These are phyloP conservation scores for Lepilemur septentrionalis DNA, from an alignment of 2,797 vertebrate species.

Conservation along the genomic window DNA sequence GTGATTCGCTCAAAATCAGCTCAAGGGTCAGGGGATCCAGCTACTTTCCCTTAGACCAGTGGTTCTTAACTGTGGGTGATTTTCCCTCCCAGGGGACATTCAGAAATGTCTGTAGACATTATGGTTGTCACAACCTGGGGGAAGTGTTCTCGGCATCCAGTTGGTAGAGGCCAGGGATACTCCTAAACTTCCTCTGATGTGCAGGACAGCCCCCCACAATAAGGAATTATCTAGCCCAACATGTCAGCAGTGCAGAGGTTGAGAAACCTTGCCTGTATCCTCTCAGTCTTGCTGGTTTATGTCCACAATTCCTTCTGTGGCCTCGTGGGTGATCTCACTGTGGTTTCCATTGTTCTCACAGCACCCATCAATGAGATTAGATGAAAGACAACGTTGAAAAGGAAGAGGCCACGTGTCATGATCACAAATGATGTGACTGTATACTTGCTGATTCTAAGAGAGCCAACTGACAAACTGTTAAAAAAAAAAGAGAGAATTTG, in stretches of 20 bases:
- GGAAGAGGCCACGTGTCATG: not conserved
- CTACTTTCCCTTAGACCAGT: not conserved
- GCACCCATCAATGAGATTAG: not conserved
- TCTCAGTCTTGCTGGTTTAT: not conserved
- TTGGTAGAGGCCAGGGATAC: not conserved
- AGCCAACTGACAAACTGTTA: not conserved
- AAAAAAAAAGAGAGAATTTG: not conserved
- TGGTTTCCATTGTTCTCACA: not conserved
- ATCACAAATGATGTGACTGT: not conserved
- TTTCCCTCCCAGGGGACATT: not conserved
- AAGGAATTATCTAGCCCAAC: not conserved
- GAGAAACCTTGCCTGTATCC: not conserved
- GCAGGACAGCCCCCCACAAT: not conserved
- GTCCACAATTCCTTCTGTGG: not conserved
- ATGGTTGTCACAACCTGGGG: not conserved
- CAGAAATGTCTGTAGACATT: not conserved
- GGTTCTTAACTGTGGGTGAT: not conserved
- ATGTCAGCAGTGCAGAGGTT: not conserved
- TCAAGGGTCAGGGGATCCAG: not conserved
- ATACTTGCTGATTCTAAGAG: not conserved
- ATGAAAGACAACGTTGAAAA: not conserved
- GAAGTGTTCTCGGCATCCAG: not conserved
- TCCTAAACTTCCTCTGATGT: not conserved
- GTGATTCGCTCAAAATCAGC: not conserved
- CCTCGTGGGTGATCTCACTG: not conserved